Conservation (phyloP, 1,140 invertebrate genomes). For the Drosophila nebulosa region DNA sequence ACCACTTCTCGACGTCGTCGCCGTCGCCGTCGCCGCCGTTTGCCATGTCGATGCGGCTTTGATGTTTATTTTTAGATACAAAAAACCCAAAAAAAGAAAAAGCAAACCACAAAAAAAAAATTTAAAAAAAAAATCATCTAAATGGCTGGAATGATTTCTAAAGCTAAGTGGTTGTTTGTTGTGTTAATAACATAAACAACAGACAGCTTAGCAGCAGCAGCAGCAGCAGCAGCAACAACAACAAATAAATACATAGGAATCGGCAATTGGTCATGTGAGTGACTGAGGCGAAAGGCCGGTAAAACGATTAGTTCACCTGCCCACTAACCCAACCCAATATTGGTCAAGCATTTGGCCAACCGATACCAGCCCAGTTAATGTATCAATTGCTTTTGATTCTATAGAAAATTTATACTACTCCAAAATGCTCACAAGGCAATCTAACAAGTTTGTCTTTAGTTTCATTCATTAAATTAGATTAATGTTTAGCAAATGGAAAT, state of each 20-base stretch:
- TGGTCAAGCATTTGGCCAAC: neutral
- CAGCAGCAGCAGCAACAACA: neutral
- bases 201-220: neutral
- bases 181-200: conserved; percentile 14
- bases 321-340: neutral
- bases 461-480: no score
- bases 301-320: neutral
- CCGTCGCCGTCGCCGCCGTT: neutral
- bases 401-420: no score
- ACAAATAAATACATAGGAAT: no score
- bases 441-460: no score
- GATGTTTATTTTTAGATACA: conserved; percentile 17
- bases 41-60: neutral
- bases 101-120: neutral
- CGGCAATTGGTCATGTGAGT: neutral
- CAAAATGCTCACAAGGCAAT: no score
- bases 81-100: neutral
- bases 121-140: neutral
- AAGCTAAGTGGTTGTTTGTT: conserved; percentile 9
- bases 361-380: neutral
- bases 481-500: no score
- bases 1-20: neutral
- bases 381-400: no score
- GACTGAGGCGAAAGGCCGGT: neutral
- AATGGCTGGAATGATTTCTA: conserved; percentile 12